These are phyloP conservation scores for Timandra comae DNA, from an alignment of 2,888 invertebrate species.

Conservation along the genomic window DNA sequence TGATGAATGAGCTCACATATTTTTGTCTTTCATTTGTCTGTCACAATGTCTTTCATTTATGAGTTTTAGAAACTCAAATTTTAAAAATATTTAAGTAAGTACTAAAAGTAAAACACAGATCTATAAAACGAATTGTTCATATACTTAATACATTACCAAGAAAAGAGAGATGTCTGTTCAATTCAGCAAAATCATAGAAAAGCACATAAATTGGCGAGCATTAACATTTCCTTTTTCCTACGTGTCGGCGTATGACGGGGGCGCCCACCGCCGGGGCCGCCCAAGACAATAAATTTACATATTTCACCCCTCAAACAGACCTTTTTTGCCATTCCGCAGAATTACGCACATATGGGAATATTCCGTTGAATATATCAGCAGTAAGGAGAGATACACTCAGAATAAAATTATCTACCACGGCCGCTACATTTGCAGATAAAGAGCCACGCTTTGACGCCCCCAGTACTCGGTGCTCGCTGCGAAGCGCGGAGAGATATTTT, in stretches of 20 bases:
- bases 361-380: conserved; percentile 76
- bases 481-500: conserved; percentile 4
- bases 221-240: conserved; percentile 77
- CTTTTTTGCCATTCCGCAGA: conserved; percentile 77
- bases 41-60: too few species aligned
- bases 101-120: too few species aligned
- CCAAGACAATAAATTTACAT: conserved; percentile 78
- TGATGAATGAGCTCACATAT: too few species aligned
- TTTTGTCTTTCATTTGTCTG: too few species aligned
- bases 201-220: conserved; percentile 75
- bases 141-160: conserved; percentile 36
- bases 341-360: conserved; percentile 78
- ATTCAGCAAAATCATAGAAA: conserved; percentile 77
- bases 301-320: conserved; percentile 77
- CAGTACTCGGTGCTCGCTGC: conserved; percentile 23
- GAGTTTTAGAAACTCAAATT: too few species aligned
- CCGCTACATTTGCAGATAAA: conserved; percentile 68
- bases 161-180: conserved; percentile 62
- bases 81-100: too few species aligned
- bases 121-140: conserved; percentile 20
- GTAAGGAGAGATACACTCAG: conserved; percentile 72
- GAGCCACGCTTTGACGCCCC: conserved; percentile 48
- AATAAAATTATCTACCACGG: conserved; percentile 73
- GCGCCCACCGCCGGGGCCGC: conserved; percentile 60
- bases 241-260: conserved; percentile 76